phyloP scores from a whole-genome alignment of 2,113 vertebrate genomes.

The Myiagra hebetior region DNA sequence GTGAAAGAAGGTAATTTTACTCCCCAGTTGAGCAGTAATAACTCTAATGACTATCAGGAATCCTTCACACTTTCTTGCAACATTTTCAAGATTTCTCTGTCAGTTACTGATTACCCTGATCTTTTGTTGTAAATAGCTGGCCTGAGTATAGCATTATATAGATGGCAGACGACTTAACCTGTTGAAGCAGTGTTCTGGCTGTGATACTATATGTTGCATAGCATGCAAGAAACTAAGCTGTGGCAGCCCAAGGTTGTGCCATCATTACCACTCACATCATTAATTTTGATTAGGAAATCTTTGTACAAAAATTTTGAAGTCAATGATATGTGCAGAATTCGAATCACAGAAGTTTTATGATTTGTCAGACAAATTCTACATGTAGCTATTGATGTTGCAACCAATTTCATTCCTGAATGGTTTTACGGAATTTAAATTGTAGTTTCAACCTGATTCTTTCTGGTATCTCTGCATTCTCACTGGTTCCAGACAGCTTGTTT shows the following conservation, averaged over 20 bases:
- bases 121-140: background rate
- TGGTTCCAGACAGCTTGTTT: background rate
- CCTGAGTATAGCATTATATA: background rate
- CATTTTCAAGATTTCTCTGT: background rate
- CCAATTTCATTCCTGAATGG: background rate
- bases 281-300: background rate
- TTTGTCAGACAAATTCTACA: slow-evolving; percentile 19
- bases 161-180: background rate
- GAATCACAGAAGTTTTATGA: background rate
- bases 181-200: background rate
- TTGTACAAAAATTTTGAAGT: background rate
- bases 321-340: background rate
- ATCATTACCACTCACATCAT: background rate
- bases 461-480: background rate
- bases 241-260: background rate
- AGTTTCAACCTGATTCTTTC: background rate
- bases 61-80: background rate
- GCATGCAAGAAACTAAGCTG: background rate
- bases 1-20: background rate
- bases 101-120: background rate
- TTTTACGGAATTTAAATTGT: slow-evolving; percentile 36
- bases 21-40: background rate
- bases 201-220: background rate
- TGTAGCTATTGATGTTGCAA: background rate
- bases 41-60: background rate